Conservation (phyloP, 2,888 invertebrate species). For the Cancer borealis region DNA sequence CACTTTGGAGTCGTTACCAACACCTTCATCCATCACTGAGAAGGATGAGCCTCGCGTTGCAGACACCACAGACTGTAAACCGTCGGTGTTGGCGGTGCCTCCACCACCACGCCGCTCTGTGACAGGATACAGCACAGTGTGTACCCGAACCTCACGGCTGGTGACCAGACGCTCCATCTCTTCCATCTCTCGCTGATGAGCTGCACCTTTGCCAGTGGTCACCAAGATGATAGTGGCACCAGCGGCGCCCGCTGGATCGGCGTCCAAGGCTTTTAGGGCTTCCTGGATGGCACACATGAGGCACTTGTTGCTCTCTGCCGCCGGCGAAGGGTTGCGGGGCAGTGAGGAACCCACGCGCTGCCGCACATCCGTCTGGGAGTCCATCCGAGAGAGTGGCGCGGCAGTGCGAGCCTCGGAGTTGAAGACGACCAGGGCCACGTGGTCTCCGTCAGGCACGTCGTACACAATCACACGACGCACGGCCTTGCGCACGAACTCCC, state of each 20-base stretch:
- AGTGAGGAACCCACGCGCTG: constrained; percentile 76
- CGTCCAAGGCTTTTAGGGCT: constrained; percentile 69
- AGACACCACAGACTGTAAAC: constrained; percentile 68
- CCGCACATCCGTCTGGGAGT: constrained; percentile 75
- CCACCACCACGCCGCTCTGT: constrained; percentile 71
- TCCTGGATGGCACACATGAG: constrained; percentile 76
- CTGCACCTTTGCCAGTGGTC: constrained; percentile 75
- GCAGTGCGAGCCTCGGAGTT: constrained; percentile 73
- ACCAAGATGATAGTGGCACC: constrained; percentile 76
- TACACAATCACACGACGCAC: constrained; percentile 84
- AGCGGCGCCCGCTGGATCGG: constrained; percentile 70
- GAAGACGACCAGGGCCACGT: constrained; percentile 79
- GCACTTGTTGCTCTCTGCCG: constrained; percentile 77
- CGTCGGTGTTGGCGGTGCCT: constrained; percentile 63
- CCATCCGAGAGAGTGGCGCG: constrained; percentile 76
- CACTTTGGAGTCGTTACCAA: constrained; percentile 77
- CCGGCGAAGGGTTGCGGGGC: constrained; percentile 76
- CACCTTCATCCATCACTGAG: constrained; percentile 77
- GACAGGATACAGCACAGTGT: constrained; percentile 73
- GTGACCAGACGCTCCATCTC: constrained; percentile 73
- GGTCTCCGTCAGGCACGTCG: constrained; percentile 81
- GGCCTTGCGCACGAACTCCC: constrained; percentile 83
- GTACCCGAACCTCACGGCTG: constrained; percentile 64
- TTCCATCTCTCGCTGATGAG: constrained; percentile 66
- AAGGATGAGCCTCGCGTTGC: constrained; percentile 70